Percentiles rank a stretch among this genome's conserved stretches.
Evolutionary conservation across 2,888 invertebrate genomes (phyloP).

Genomic region (Polydrusus tereticollis): DNA sequence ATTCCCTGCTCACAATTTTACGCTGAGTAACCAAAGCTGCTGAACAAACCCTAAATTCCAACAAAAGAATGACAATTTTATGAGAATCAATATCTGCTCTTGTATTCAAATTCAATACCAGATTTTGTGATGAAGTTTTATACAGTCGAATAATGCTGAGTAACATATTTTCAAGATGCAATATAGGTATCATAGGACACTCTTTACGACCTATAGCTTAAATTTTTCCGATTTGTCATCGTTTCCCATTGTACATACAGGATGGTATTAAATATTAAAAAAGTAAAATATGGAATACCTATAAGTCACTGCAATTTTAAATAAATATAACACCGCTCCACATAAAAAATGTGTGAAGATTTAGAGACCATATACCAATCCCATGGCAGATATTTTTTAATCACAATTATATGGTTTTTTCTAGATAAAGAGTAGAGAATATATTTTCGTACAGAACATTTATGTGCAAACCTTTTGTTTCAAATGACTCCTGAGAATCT

Average conservation of each 20-base stretch:
- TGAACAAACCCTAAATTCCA: background rate
- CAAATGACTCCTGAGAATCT: no score
- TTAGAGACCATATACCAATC: no score
- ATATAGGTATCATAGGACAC: background rate
- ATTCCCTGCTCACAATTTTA: no score
- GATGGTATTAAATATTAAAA: background rate
- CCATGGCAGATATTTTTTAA: no score
- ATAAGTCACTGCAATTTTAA: no score
- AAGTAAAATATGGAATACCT: no score
- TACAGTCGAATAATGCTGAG: conserved; percentile 1
- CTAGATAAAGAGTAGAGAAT: no score
- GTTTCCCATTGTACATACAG: background rate
- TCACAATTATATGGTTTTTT: no score
- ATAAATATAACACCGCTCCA: no score
- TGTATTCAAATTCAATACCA: background rate
- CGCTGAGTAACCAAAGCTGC: background rate
- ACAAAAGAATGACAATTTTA: background rate
- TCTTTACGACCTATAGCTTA: background rate
- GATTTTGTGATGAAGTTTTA: conserved; percentile 9
- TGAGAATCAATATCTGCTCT: background rate
- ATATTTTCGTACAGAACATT: no score
- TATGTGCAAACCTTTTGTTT: no score
- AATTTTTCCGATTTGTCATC: background rate
- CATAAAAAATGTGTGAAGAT: no score
- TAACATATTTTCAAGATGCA: background rate